Evolutionary conservation across 2,113 vertebrate species (phyloP).

Genomic region (Trogon melanurus): DNA sequence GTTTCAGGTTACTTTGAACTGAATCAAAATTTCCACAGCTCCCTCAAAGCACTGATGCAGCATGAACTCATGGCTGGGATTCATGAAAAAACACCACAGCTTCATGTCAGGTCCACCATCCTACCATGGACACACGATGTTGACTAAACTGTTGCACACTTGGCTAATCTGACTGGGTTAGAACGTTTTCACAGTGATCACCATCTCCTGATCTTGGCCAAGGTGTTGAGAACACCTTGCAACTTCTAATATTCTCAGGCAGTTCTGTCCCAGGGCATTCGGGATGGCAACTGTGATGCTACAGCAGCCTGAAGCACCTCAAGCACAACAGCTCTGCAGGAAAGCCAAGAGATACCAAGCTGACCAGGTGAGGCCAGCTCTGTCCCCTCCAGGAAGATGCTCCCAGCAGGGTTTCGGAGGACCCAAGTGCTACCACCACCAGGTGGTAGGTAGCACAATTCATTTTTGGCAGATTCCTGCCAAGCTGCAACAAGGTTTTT

Average conservation of each 20-base stretch:
- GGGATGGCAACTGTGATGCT: too few relatives aligned
- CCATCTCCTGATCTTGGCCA: background rate
- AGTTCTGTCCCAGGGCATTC: too few relatives aligned
- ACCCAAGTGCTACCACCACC: background rate
- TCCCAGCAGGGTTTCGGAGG: background rate
- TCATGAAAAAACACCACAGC: background rate
- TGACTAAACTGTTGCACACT: background rate
- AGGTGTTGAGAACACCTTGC: background rate
- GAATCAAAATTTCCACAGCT: background rate
- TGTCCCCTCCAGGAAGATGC: background rate
- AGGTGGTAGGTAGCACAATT: background rate
- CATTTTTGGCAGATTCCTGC: background rate
- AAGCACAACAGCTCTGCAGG: background rate
- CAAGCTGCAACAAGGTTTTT: background rate
- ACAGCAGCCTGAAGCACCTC: background rate
- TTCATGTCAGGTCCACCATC: background rate
- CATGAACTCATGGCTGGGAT: accelerated
- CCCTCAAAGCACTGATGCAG: background rate
- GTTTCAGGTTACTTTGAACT: background rate
- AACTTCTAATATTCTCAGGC: too few relatives aligned
- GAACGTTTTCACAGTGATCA: background rate
- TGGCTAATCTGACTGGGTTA: background rate
- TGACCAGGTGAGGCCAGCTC: background rate
- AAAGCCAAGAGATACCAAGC: background rate
- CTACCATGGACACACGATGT: background rate